A percentile compares a stretch with the other conserved stretches of the same genome.
phyloP scores from a whole-genome alignment of 2,888 invertebrate genomes.

The Ornithoptera priamus region DNA sequence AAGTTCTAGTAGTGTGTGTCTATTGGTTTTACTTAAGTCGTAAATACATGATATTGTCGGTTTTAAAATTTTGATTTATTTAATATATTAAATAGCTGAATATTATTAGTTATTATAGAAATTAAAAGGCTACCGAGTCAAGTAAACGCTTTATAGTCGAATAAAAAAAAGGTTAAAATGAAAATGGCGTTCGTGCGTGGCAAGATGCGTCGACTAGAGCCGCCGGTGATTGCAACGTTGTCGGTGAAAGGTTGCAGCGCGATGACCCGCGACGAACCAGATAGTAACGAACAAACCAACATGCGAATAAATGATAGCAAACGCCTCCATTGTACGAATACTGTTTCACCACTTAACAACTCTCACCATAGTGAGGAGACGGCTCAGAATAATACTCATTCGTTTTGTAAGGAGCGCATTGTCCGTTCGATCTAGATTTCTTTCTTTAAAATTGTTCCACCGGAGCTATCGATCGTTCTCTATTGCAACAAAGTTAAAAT shows the following conservation, averaged over 20 bases:
- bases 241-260: conserved; percentile 64
- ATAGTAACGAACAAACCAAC: conserved; percentile 33
- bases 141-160: background rate
- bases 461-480: conserved; percentile 50
- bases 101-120: background rate
- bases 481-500: conserved; percentile 41
- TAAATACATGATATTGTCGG: no score
- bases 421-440: conserved; percentile 73
- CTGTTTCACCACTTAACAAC: conserved; percentile 73
- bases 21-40: no score
- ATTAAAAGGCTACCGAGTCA: background rate
- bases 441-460: conserved; percentile 47
- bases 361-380: conserved; percentile 69
- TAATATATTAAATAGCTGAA: no score
- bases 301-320: conserved; percentile 42
- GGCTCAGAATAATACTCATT: conserved; percentile 62
- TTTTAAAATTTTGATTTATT: no score
- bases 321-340: conserved; percentile 55
- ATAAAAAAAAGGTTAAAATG: background rate
- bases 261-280: conserved; percentile 56
- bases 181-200: conserved; percentile 4
- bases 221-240: conserved; percentile 23
- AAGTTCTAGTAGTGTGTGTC: no score
- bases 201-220: conserved; percentile 1
- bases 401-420: conserved; percentile 71